Evolutionary conservation across 2,113 vertebrate genomes (phyloP), one percentile per base, ranked within the genome.

Genomic region (Argyrosomus japonicus): DNA sequence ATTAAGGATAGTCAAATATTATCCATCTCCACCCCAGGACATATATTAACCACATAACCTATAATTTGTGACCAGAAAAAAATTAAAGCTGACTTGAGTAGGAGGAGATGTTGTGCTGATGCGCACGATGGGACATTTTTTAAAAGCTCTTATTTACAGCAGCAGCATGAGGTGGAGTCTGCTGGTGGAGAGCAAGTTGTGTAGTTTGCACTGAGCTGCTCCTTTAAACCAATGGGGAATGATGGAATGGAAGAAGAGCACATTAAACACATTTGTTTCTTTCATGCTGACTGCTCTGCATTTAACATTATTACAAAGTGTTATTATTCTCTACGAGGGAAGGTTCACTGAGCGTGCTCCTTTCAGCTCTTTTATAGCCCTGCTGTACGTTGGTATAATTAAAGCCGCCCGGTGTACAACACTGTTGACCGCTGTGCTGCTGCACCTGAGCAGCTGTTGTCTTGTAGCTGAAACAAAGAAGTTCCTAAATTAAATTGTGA

Each of bases 181-280:
- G 27, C 40, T 11, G 51, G 14, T 72, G 36, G 13, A 23, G 23
- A 5, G 9, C 19, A 1, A 3, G 36, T n/a, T 32, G 48, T 62
- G 29, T 47, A 36, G 51, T 65, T 71, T 56, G 29, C 2, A 27
- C 25, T 15, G 36, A 64, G 65, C 48, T 45, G 23, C 62, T 10
- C 2, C 23, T 68, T 25, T 0, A 56, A 82, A 62, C 25, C 72
- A 23, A 15, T 2, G 23, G 27, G 72, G 68, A 85, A 71, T 81
- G 78, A 40, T 40, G 36, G 36, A 72, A 68, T 61, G 36, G 40
- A 75, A 3, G 11, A 53, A 61, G 12, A 77, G 25, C 56, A 54
- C 15, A 77, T 78, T 79, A 81, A 81, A 70, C 29, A 62, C 40
- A 74, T 76, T 65, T 84, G 71, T 86, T 84, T 81, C 57, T 68